phyloP scores from a whole-genome alignment of 92 coral and sea anemone species.

The Zoanthus solanderi region DNA sequence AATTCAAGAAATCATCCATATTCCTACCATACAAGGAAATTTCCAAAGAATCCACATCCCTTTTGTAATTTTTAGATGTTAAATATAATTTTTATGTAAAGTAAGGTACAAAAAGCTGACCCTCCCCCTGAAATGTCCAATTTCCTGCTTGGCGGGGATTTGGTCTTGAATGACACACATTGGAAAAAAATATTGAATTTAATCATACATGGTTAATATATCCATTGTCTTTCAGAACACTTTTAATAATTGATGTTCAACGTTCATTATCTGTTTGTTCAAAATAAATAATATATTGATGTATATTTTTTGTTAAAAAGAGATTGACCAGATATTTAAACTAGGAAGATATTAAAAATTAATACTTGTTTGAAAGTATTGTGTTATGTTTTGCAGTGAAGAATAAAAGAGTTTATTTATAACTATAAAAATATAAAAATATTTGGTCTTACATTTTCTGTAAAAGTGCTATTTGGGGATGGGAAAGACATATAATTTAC shows the following conservation, averaged over 20 bases:
- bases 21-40: too few species aligned
- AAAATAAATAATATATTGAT: background rate
- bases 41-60: too few species aligned
- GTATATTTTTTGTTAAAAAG: background rate
- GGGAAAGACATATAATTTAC: background rate
- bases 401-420: conserved; percentile 3
- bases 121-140: background rate
- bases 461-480: background rate
- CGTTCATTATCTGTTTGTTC: background rate
- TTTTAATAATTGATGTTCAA: background rate
- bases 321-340: background rate
- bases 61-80: too few species aligned
- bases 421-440: too few species aligned
- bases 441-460: background rate
- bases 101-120: background rate
- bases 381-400: background rate
- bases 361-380: background rate
- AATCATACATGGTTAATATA: background rate
- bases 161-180: background rate
- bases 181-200: background rate
- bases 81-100: too few species aligned
- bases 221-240: background rate
- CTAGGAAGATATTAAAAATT: background rate
- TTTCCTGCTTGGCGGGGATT: conserved; percentile 7
- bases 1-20: too few species aligned